Evolutionary conservation across 1,140 invertebrate species (phyloP), one percentile per base, ranked within the genome.

Genomic region (Bactericera cockerelli): DNA sequence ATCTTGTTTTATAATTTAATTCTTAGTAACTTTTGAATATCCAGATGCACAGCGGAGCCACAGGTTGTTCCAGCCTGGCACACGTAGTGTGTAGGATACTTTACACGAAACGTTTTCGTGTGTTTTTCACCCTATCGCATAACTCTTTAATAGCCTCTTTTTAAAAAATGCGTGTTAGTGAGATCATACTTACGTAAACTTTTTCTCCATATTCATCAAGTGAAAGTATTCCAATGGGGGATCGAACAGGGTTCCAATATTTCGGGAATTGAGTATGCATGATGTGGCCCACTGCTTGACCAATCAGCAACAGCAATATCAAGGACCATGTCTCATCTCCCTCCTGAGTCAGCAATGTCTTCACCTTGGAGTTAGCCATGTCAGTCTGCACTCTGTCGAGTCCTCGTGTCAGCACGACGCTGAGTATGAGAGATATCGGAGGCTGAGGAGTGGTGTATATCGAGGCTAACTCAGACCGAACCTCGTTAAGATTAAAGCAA

Each of bases 201-300:
- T 49, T 49, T 22, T 49, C 42, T 49, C 42, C 42, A n/a, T 49
- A 49, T 49, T 49, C 42, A 49, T 49, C 42, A n/a, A 49, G 42
- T 10, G 42, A 49, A 6, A 49, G 19, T 19, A 49, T 49, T 49
- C 42, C 42, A 49, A 49, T 49, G 22, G 22, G 42, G 19, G 42
- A 49, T 49, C 42, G 6, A 49, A 49, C 22, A 3, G 42, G 42
- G n/a, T 16, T 49, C 42, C 42, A 49, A 16, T 49, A 10, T 16
- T 49, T 49, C 19, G 42, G 42, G 22, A 49, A 49, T 22, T 49
- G 42, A 6, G 42, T 6, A 49, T 49, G 22, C 42, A 49, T 49
- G 22, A 49, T 22, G n/a, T 49, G 42, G 8, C 42, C 42, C 19
- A 49, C 42, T 49, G 42, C 42, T n/a, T 49, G 42, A n/a, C 42